phyloP scores from a whole-genome alignment of 2,797 vertebrate species.

The Tarsius wallacei region DNA sequence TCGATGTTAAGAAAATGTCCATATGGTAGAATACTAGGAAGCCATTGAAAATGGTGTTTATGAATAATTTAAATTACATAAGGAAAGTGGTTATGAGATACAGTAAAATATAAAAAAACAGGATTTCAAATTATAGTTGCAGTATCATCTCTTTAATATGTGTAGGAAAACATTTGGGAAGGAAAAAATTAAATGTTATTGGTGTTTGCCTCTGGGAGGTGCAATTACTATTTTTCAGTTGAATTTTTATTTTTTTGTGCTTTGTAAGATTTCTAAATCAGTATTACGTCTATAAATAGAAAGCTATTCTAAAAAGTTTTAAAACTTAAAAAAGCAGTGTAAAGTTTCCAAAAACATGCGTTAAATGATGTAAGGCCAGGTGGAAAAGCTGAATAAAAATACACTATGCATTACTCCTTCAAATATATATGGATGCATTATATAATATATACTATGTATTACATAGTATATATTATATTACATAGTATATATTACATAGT shows the following conservation, averaged over 20 bases:
- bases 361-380: not conserved
- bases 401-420: not conserved
- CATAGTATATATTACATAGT: too few relatives aligned
- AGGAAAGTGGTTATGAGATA: slow-evolving; percentile 49
- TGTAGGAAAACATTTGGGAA: slow-evolving; percentile 34
- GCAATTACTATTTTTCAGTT: slow-evolving; percentile 28
- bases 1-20: slow-evolving; percentile 39
- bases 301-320: slow-evolving; percentile 66
- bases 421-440: not conserved
- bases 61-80: slow-evolving; percentile 66
- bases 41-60: slow-evolving; percentile 39
- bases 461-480: too few relatives aligned
- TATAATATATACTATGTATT: too few relatives aligned
- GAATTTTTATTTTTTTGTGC: slow-evolving; percentile 40
- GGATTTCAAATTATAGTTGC: not conserved
- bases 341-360: not conserved
- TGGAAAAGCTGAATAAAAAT: not conserved
- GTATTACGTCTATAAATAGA: slow-evolving; percentile 12
- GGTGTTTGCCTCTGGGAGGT: slow-evolving; percentile 36
- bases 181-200: slow-evolving; percentile 29
- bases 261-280: slow-evolving; percentile 46
- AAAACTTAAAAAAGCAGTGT: not conserved
- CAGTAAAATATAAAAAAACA: slow-evolving; percentile 34
- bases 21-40: slow-evolving; percentile 65
- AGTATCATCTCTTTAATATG: not conserved